Base-by-base conservation (phyloP, 2,113 vertebrate species). In the Spilogale gracilis region DNA sequence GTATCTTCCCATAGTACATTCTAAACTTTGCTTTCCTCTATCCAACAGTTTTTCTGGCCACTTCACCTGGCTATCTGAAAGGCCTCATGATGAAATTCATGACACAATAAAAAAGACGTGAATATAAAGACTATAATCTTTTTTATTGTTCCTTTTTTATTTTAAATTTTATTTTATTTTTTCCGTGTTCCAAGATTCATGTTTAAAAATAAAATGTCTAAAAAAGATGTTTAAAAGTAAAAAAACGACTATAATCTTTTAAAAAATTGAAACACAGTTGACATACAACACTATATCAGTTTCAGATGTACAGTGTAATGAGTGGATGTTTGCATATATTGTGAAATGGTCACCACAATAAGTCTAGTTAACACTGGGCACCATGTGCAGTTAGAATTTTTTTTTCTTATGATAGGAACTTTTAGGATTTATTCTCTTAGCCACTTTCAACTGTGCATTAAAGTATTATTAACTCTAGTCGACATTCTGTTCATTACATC, bases 51-150 rank as follows among this genome's bases (percentile, higher is more conserved):
- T 25, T 85, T 21, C 27, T 0, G 14, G 23, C 8, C 23, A 81
- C 13, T 88, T 54, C 25, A 50, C 20, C 71, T 56, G 11, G 32
- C 76, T 85, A 86, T 78, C 32, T 88, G 93, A 82, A 95, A 94
- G 27, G 12, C n/a, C 79, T 56, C 7, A 73, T 48, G 56, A 50
- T 91, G n/a, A 93, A 96, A 97, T 94, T 63, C 7, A 88, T 74
- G 27, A 52, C 52, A 95, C 9, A 88, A 23, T 67, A 73, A 23
- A 94, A 97, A 96, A 67, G 13, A 65, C 78, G 58, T 81, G 38
- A 94, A 3, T 79, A 87, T n/a, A 87, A 80, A 87, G 50, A n/a
- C 43, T 18, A 79, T 54, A 83, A 56, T 74, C 18, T 88, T 79
- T 32, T 50, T 30, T 16, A 38, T 38, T 38, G 2, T 38, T 38